These are phyloP conservation scores for Drosophila kuntzei DNA, from an alignment of 2,888 invertebrate genomes.

Conservation along the genomic window DNA sequence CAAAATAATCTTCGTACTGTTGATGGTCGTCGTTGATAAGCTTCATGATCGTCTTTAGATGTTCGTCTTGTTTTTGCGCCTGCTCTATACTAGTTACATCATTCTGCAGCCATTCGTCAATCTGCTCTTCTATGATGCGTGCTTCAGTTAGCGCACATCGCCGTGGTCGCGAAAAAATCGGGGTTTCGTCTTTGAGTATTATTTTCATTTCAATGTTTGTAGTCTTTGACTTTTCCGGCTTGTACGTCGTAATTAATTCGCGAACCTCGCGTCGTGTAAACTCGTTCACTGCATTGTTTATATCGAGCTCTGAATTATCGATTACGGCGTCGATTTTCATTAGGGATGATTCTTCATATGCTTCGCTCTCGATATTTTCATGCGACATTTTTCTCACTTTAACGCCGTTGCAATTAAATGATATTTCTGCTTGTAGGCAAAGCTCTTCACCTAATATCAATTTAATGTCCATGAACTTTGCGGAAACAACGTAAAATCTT, in stretches of 20 bases:
- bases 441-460: constrained; percentile 16
- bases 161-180: no score
- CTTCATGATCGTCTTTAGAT: constrained; percentile 32
- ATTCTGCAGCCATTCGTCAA: no score
- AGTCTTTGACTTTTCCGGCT: constrained; percentile 5
- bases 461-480: background rate
- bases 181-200: constrained; percentile 23
- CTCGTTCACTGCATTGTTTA: background rate
- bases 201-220: no score
- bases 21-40: background rate
- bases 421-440: constrained; percentile 5
- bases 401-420: constrained; percentile 3
- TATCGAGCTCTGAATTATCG: background rate
- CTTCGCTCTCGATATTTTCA: no score
- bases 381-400: background rate
- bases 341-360: background rate
- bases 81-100: background rate
- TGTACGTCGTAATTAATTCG: background rate
- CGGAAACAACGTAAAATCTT: constrained; percentile 1
- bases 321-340: background rate
- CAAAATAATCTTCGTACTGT: constrained; percentile 1
- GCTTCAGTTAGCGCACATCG: no score
- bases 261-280: background rate
- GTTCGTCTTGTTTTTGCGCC: constrained; percentile 37
- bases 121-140: no score